Evolutionary conservation across 2,113 vertebrate genomes (phyloP), one percentile per base, ranked within the genome.

Genomic region (Corythaixoides concolor): DNA sequence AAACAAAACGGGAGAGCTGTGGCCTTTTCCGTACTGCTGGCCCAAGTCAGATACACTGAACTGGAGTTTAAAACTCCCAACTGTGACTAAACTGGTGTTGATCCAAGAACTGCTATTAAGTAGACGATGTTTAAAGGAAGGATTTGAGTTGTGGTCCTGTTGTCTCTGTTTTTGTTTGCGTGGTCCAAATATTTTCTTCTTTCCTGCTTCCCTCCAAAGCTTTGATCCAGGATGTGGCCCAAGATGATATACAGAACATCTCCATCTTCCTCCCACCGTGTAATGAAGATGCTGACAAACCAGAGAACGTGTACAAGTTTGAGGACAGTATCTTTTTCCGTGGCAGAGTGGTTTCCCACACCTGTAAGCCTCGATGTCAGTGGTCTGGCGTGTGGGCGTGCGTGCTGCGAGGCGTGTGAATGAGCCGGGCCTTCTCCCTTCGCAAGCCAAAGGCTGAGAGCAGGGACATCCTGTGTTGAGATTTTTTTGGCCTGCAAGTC

Each of bases 291-390:
- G 99, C 99, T 3, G 78, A 97, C 39, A 98, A 53, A 50, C 98
- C 96, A 8, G 98, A 99, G 90, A 77, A 99, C 0, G 98, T 99
- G 33, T 99, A 99, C 96, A 97, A 89, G 53, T 99, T 99, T 92
- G 98, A 99, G 43, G 98, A 98, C 52, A 78, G 99, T 99, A 99
- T 99, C 99, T 93, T 99, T 98, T 90, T 63, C 69, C 63, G 53
- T 73, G 22, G 15, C 70, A 41, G 35, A 9, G 6, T 4, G 60
- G 56, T 50, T 80, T 47, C 69, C 9, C 21, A 8, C 1, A 3
- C 55, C 10, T 32, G 3, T 17, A 17, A 37, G 43, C n/a, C 32
- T 26, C 0, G 0, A 0, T 50, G 18, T 20, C 18, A 26, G 52
- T 55, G 33, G 16, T 58, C 30, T 66, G 49, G 13, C 10, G 5